Conservation (phyloP, 2,113 vertebrate genomes). For the Potamarius usumacintae region DNA sequence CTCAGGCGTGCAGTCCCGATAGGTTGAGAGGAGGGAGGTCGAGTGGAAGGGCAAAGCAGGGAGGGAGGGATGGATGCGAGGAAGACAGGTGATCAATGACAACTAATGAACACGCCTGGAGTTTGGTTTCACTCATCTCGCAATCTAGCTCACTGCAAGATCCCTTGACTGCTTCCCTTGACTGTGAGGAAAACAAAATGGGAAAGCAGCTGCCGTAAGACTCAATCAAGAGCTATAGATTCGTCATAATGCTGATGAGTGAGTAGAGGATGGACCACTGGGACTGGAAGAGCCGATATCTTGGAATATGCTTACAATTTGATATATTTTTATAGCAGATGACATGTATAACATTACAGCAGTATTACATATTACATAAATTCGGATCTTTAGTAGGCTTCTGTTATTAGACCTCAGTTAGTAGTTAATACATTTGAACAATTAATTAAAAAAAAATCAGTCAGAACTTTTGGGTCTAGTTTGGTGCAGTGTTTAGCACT, state of each 20-base stretch:
- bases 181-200: constrained; percentile 59
- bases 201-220: constrained; percentile 69
- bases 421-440: not conserved
- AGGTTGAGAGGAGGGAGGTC: constrained; percentile 28
- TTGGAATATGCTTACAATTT: not conserved
- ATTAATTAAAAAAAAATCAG: not conserved
- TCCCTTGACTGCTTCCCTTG: constrained; percentile 53
- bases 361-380: not conserved
- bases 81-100: constrained; percentile 45
- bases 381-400: not conserved
- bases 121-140: constrained; percentile 69
- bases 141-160: constrained; percentile 61
- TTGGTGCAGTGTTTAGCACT: not conserved
- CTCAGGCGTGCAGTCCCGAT: constrained; percentile 13
- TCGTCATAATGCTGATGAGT: constrained; percentile 67
- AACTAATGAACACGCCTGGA: constrained; percentile 70
- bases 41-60: constrained; percentile 20
- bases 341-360: not conserved
- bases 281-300: not conserved
- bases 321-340: not conserved
- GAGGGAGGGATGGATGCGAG: constrained; percentile 16
- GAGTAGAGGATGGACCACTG: not conserved
- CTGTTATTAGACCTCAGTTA: not conserved
- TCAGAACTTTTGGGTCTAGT: not conserved
- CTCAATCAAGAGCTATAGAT: constrained; percentile 70